A percentile compares a stretch with the other conserved stretches of the same genome.
phyloP scores from a whole-genome alignment of 2,888 invertebrate species.

The Clostera curtula region DNA sequence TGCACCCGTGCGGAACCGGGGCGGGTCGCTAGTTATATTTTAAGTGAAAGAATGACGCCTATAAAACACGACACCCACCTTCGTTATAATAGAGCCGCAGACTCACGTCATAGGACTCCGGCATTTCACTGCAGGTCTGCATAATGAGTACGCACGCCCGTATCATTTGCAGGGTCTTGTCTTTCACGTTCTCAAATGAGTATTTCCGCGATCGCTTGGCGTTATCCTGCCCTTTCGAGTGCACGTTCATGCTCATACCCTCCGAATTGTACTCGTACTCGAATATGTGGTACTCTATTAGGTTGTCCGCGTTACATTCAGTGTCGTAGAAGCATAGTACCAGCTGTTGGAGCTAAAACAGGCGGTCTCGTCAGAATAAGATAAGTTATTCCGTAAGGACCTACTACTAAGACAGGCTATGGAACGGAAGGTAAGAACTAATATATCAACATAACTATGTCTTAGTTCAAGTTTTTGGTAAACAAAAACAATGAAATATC shows the following conservation, averaged over 20 bases:
- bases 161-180: constrained; percentile 35
- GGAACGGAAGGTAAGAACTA: no score
- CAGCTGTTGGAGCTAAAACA: constrained; percentile 45
- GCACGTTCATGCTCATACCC: constrained; percentile 39
- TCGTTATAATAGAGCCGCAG: constrained; percentile 57
- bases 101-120: constrained; percentile 37
- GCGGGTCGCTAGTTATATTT: no score
- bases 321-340: constrained; percentile 57
- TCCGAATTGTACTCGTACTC: constrained; percentile 42
- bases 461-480: no score
- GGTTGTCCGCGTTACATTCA: constrained; percentile 39
- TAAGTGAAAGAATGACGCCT: not conserved
- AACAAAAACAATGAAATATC: no score
- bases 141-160: constrained; percentile 36
- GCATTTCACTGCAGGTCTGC: constrained; percentile 26
- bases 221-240: constrained; percentile 27
- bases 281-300: constrained; percentile 52
- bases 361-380: constrained; percentile 1
- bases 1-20: no score
- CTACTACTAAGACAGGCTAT: no score
- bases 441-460: no score
- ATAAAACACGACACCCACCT: constrained; percentile 25
- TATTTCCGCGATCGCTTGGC: constrained; percentile 19
- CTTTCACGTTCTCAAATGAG: constrained; percentile 37
- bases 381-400: no score